Percentiles rank a stretch among this genome's conserved stretches.
Conservation (phyloP, 2,797 vertebrate genomes). For the Myiotriccus ornatus region DNA sequence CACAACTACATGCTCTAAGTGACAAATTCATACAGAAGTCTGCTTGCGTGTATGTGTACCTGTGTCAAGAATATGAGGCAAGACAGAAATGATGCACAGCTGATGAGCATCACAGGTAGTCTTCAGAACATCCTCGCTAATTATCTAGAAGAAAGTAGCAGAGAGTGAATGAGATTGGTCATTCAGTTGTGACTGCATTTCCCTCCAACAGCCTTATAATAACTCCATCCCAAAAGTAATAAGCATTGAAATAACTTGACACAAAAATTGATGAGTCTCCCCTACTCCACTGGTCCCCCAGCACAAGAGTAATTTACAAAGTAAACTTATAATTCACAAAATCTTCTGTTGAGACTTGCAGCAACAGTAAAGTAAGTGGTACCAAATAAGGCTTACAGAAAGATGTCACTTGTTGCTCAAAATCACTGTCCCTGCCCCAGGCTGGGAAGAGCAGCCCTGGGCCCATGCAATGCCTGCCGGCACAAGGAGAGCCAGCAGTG, state of each 20-base stretch:
- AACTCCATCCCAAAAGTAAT: neutral
- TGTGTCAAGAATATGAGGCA: constrained; percentile 96
- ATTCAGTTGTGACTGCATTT: neutral
- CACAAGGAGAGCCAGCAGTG: neutral
- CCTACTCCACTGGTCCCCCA: neutral
- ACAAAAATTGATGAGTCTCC: neutral
- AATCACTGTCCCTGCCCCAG: neutral
- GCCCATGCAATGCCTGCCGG: rapidly evolving
- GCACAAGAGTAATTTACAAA: neutral
- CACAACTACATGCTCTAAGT: neutral
- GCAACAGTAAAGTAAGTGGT: neutral
- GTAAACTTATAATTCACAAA: neutral
- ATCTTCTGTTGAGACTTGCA: neutral
- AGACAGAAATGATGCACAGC: constrained; percentile 89
- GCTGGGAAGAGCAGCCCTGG: neutral
- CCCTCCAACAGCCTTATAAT: neutral
- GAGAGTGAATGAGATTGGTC: neutral
- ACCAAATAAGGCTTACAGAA: neutral
- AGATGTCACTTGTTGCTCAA: neutral
- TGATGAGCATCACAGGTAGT: constrained; percentile 91
- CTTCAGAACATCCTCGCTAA: constrained; percentile 84
- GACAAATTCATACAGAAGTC: neutral
- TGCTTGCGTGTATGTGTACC: constrained; percentile 71
- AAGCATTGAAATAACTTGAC: neutral
- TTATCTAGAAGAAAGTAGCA: constrained; percentile 77